Base-by-base conservation (phyloP, 2,888 invertebrate species). In the Diaperis boleti region DNA sequence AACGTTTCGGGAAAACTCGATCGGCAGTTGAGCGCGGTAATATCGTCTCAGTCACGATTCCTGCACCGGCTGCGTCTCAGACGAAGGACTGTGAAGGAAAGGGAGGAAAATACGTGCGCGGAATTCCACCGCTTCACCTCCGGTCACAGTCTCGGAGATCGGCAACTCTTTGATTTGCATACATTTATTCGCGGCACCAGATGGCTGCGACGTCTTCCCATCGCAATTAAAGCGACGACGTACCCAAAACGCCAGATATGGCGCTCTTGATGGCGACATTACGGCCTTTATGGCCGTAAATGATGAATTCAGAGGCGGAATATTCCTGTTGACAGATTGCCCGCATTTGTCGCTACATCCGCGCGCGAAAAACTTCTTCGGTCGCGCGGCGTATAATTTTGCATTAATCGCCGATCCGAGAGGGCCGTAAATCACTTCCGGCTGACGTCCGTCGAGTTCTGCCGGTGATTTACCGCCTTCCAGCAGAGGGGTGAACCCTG, bases 1-100 rank as follows among this genome's bases (percentile, higher is more conserved):
- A 70, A 71, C 67, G 69, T 62, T 67, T 61, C 64, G 62, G 62
- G 69, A 69, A 72, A 70, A 66, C 59, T 59, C 66, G 65, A 65
- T 68, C 64, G 64, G 65, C 65, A 71, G 71, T 69, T 63, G 69
- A 68, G 72, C 64, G n/a, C n/a, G n/a, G 75, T 76, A 78, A 78
- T 79, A 77, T 75, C 72, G 72, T 71, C 73, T 70, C 74, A 78
- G 80, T 79, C 80, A 80, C 80, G 80, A 79, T 74, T 75, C 71
- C 68, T 70, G 79, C 77, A 73, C 79, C 80, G 79, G 79, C 78
- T 80, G 79, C 74, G 72, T 67, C 66, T 65, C 59, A 64, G 39
- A 18, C 44, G 68, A 69, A 68, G 70, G 72, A 72, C 66, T 68
- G 68, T 68, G 71, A 70, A 70, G 71, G 72, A 72, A 70, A 70